Conservation (phyloP, 1,140 invertebrate species). For the Calephelis nemesis region DNA sequence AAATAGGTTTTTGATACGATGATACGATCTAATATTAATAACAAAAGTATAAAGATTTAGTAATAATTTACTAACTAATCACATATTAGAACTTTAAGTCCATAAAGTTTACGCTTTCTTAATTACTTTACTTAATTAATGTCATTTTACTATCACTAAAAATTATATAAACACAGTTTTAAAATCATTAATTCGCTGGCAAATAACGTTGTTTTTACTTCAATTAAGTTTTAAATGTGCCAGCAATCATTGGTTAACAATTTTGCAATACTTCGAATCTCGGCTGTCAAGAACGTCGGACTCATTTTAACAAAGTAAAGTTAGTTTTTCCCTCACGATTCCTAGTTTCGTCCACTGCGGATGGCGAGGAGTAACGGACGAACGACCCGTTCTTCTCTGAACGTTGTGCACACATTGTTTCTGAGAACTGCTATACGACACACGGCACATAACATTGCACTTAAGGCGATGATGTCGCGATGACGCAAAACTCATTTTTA, state of each 20-base stretch:
- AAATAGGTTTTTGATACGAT: no score
- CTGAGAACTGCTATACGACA: constrained; percentile 3
- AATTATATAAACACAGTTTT: background rate
- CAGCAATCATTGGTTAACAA: constrained; percentile 14
- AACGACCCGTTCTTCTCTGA: background rate
- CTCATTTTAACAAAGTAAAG: constrained; percentile 14
- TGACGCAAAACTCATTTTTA: no score
- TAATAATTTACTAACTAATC: no score
- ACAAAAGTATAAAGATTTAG: no score
- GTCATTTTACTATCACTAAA: no score
- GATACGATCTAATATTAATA: no score
- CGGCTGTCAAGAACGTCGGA: constrained; percentile 1
- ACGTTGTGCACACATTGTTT: constrained; percentile 4
- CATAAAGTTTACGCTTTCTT: no score
- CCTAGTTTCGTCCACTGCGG: constrained; percentile 14
- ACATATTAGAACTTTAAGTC: no score
- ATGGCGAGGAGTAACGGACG: constrained; percentile 13
- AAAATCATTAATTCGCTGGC: background rate
- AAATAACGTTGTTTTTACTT: background rate
- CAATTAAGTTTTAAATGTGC: constrained; percentile 10
- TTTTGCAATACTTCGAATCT: constrained; percentile 15
- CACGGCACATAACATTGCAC: constrained; percentile 1
- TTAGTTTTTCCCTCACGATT: constrained; percentile 12
- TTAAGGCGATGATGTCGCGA: background rate
- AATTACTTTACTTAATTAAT: no score